A percentile compares a stretch with the other conserved stretches of the same genome.
Evolutionary conservation across 2,888 invertebrate genomes (phyloP).

Genomic region (Catocala nupta): DNA sequence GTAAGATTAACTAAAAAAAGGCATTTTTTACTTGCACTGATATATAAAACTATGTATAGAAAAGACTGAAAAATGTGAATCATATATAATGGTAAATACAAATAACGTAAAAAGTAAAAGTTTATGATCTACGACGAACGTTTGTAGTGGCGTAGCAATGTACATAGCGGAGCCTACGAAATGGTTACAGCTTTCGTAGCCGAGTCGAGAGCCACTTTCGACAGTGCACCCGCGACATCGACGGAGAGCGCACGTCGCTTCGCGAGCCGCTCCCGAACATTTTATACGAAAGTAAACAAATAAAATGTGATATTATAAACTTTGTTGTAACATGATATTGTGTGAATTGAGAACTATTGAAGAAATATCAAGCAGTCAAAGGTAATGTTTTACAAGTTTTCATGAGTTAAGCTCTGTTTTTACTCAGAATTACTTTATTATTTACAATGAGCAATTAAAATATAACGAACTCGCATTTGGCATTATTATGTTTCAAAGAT

Average conservation of each 20-base stretch:
- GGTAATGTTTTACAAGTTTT: constrained; percentile 40
- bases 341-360: constrained; percentile 44
- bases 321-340: constrained; percentile 54
- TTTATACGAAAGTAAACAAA: constrained; percentile 62
- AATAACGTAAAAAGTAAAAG: constrained; percentile 31
- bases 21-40: no score
- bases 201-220: constrained; percentile 9
- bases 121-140: constrained; percentile 23
- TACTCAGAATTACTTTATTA: no score
- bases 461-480: no score
- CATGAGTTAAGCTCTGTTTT: background rate
- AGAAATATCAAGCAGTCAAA: constrained; percentile 40
- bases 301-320: constrained; percentile 59
- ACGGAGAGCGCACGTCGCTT: constrained; percentile 53
- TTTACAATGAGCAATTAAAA: no score
- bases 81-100: constrained; percentile 14
- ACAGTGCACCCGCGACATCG: constrained; percentile 62
- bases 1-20: no score
- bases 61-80: constrained; percentile 12
- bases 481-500: no score
- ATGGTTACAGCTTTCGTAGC: constrained; percentile 37
- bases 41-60: no score
- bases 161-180: constrained; percentile 37
- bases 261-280: constrained; percentile 35
- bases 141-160: constrained; percentile 31